Conservation (phyloP, 2,888 invertebrate genomes). For the Scaptodrosophila latifasciaeformis region DNA sequence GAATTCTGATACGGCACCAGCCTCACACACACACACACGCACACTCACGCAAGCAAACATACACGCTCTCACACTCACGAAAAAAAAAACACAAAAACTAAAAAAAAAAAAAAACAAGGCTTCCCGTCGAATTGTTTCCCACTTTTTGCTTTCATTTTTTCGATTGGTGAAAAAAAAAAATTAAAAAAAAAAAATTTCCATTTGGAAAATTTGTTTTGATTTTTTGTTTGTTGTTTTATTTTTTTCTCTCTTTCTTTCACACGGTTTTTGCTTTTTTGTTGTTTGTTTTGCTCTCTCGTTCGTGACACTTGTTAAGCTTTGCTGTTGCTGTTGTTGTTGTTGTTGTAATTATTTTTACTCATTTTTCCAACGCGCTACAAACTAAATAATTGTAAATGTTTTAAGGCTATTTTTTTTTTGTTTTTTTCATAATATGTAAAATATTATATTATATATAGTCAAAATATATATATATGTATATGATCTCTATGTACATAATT, state of each 20-base stretch:
- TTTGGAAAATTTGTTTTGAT: constrained; percentile 45
- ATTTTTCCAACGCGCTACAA: constrained; percentile 55
- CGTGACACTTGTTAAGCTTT: constrained; percentile 16
- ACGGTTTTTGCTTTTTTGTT: background rate
- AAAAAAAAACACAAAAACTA: constrained; percentile 1
- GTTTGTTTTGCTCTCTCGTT: background rate
- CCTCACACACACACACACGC: constrained; percentile 10
- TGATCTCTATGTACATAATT: too few species aligned
- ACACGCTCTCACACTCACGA: constrained; percentile 10
- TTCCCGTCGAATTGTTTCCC: too few species aligned
- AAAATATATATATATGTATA: constrained; percentile 37
- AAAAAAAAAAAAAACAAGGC: constrained; percentile 19
- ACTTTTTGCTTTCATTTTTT: too few species aligned
- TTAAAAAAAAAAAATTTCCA: constrained; percentile 65
- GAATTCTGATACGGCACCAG: background rate
- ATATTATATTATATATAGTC: too few species aligned
- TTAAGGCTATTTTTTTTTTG: constrained; percentile 41
- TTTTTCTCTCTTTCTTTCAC: constrained; percentile 1
- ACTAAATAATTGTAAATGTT: constrained; percentile 60
- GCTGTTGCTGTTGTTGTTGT: constrained; percentile 15
- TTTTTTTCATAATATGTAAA: constrained; percentile 29
- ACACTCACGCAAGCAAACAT: constrained; percentile 14
- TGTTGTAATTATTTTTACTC: constrained; percentile 26
- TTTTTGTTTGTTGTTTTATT: constrained; percentile 34
- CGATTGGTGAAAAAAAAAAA: constrained; percentile 5